Evolutionary conservation across 2,888 invertebrate genomes (phyloP), one percentile per base, ranked within the genome.

Genomic region (Odontocerum albicorne): DNA sequence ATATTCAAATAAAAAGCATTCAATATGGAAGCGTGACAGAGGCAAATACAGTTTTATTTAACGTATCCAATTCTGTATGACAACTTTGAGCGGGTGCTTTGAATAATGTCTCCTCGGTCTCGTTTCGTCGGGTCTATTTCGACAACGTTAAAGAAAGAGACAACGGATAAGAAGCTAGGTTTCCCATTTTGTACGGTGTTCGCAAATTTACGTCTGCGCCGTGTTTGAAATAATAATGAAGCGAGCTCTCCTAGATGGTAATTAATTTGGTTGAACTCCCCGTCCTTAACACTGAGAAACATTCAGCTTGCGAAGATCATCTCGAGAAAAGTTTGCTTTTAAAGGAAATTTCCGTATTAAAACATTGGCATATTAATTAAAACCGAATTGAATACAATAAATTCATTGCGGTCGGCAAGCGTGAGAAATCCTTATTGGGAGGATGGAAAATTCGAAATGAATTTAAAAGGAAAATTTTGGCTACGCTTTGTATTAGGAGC

Each of bases 341-440:
- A 8, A 12, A 7, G 22, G 10, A 19, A 21, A 42, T 42, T 42
- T 42, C 22, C 42, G 42, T 42, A 21, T 19, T 42, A 21, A 6
- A 19, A 21, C 19, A 20, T 20, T n/a, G 19, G 22, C 17, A 12
- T 42, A 42, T 42, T 22, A 42, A 42, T 42, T 20, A 42, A 42
- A 42, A 22, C 42, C 6, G 42, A 42, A 42, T 42, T 22, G 42
- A 21, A 20, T 42, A 42, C 42, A 42, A 42, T 42, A 42, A 42
- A 42, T 42, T 42, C 42, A 42, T 42, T 7, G 42, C 21, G 42
- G 42, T 42, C 42, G 42, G 20, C 3, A 22, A 4, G 42, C 42
- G 42, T 42, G 42, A 20, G 42, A 22, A 42, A 42, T 42, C 27
- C 27, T n/a, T 20, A 42, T 42, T 22, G 42, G 42, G 42, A 13